Conservation (phyloP, 2,113 vertebrate genomes). For the Tinamus guttatus region DNA sequence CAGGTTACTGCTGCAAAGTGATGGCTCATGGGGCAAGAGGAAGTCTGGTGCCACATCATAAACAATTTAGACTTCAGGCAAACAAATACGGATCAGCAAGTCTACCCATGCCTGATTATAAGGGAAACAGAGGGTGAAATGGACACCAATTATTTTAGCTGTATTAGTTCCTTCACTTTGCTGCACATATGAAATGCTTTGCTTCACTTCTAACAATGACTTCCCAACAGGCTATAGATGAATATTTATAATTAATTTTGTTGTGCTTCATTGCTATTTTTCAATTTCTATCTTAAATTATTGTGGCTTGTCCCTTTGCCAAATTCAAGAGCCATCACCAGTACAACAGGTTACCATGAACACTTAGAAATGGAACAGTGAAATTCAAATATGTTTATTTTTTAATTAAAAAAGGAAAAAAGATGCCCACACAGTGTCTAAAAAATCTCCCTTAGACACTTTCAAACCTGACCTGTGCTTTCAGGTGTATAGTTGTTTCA, state of each 20-base stretch:
- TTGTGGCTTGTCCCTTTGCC: background rate
- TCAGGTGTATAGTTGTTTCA: background rate
- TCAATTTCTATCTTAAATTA: background rate
- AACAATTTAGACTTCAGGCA: background rate
- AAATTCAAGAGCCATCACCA: background rate
- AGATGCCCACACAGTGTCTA: background rate
- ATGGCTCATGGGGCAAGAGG: background rate
- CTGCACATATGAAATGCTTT: background rate
- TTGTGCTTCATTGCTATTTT: background rate
- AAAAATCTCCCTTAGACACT: background rate
- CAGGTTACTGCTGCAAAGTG: background rate
- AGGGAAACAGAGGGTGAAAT: background rate
- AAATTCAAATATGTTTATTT: background rate
- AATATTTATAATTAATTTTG: background rate
- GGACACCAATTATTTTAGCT: background rate
- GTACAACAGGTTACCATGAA: background rate
- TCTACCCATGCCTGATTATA: background rate
- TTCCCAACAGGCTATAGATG: background rate
- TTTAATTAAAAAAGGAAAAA: background rate
- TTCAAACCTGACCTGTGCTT: background rate
- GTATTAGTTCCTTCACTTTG: background rate
- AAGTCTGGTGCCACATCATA: background rate
- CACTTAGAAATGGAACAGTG: background rate
- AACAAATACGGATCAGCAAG: accelerated
- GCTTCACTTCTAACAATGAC: background rate